phyloP scores from a whole-genome alignment of 2,113 vertebrate genomes.

The Oncorhynchus tshawytscha region DNA sequence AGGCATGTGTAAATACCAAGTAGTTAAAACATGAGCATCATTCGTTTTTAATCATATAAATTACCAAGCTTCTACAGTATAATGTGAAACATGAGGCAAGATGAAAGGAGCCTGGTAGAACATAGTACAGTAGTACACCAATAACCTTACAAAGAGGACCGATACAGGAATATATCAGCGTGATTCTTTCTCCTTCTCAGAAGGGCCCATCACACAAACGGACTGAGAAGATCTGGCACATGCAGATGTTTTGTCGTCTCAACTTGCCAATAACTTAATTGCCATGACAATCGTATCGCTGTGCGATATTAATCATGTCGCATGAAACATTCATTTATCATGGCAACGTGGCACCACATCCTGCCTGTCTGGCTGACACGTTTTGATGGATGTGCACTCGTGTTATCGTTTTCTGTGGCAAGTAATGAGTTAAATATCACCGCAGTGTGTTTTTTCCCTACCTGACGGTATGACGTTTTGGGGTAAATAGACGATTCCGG shows the following conservation, averaged over 20 bases:
- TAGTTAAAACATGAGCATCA: not conserved
- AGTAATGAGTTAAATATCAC: no score
- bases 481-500: not conserved
- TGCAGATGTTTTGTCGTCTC: constrained; percentile 10
- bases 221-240: not conserved
- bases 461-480: no score
- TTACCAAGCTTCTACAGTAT: not conserved
- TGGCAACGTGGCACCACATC: not conserved
- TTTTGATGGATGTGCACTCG: not conserved
- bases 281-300: constrained; percentile 18
- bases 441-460: no score
- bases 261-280: constrained; percentile 16
- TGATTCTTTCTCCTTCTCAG: not conserved
- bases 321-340: constrained; percentile 11
- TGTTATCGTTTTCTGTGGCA: no score
- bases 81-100: not conserved
- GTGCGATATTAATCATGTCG: constrained; percentile 7
- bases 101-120: not conserved
- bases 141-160: not conserved
- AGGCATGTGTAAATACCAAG: not conserved
- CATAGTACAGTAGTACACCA: not conserved
- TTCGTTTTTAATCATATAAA: no score
- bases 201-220: not conserved
- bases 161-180: not conserved
- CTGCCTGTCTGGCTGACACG: constrained; percentile 4